phyloP scores from a whole-genome alignment of 1,140 invertebrate genomes.

The Adelges cooleyi region DNA sequence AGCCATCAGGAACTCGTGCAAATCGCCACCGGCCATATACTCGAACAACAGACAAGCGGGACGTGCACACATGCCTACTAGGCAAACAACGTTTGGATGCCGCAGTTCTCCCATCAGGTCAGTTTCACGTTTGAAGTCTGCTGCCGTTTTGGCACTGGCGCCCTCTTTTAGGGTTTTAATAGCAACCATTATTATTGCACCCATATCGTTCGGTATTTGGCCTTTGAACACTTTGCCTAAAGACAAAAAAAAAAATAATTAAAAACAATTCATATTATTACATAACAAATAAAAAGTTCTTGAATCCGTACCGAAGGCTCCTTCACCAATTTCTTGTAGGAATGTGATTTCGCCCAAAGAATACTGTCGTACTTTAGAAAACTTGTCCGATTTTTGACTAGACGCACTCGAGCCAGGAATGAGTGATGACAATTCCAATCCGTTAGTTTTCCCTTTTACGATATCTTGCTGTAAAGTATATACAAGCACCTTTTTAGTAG shows the following conservation, averaged over 20 bases:
- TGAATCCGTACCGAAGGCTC: slow-evolving; percentile 69
- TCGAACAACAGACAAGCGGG: slow-evolving; percentile 95
- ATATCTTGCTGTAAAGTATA: slow-evolving; percentile 16
- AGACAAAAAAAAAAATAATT: slow-evolving; percentile 27
- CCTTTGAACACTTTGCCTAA: slow-evolving; percentile 83
- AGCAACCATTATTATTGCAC: slow-evolving; percentile 61
- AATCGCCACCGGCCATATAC: slow-evolving; percentile 86
- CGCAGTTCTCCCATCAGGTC: slow-evolving; percentile 85
- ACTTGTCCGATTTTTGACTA: slow-evolving; percentile 35
- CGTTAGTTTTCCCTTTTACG: slow-evolving; percentile 34
- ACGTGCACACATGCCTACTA: slow-evolving; percentile 80
- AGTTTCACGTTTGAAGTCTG: slow-evolving; percentile 72
- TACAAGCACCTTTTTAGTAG: no score
- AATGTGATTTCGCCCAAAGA: slow-evolving; percentile 62
- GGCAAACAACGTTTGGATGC: slow-evolving; percentile 91
- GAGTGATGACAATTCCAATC: slow-evolving; percentile 41
- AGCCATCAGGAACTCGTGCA: slow-evolving; percentile 85
- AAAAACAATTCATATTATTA: no score
- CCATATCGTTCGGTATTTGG: slow-evolving; percentile 57
- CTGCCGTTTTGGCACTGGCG: slow-evolving; percentile 77
- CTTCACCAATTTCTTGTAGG: slow-evolving; percentile 88
- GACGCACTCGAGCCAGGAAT: slow-evolving; percentile 34
- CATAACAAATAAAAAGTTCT: background rate
- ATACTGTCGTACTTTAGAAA: slow-evolving; percentile 45
- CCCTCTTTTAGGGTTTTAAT: slow-evolving; percentile 92